Percentiles rank a stretch among this genome's conserved stretches.
These are phyloP conservation scores for Nasonia longicornis DNA, from an alignment of 1,140 invertebrate genomes.

Conservation along the genomic window DNA sequence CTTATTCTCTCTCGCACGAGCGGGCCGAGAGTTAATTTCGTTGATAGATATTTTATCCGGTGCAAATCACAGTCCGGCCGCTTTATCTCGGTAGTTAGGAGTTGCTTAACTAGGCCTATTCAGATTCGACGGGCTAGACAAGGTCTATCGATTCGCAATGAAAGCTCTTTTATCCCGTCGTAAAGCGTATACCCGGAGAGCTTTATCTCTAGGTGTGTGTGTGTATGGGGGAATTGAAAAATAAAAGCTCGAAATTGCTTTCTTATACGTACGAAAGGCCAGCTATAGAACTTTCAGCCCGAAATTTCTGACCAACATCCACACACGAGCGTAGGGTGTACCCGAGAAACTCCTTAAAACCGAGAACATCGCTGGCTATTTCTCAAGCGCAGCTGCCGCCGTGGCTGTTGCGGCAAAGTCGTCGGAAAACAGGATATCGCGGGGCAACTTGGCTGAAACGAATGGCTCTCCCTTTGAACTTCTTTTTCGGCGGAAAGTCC, in stretches of 20 bases:
- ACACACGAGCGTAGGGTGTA: neutral
- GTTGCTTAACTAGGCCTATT: constrained; percentile 16
- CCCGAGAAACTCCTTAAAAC: neutral
- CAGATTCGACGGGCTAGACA: neutral
- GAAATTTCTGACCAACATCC: neutral
- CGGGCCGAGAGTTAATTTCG: constrained; percentile 7
- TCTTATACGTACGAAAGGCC: neutral
- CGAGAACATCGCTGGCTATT: neutral
- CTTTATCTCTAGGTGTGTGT: neutral
- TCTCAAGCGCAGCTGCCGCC: constrained; percentile 17
- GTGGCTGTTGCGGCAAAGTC: constrained; percentile 15
- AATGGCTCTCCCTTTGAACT: neutral
- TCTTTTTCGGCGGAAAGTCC: neutral
- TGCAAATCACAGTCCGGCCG: neutral
- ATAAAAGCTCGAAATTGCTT: neutral
- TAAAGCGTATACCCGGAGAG: no score
- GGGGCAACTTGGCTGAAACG: neutral
- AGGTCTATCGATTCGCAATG: constrained; percentile 18
- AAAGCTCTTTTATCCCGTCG: neutral
- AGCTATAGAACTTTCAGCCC: neutral
- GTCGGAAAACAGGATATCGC: neutral
- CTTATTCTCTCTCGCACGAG: neutral
- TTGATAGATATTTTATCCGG: constrained; percentile 26
- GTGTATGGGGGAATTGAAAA: neutral
- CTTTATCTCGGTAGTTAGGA: constrained; percentile 30